Conservation (phyloP, 2,888 invertebrate genomes). For the Xestobium rufovillosum region DNA sequence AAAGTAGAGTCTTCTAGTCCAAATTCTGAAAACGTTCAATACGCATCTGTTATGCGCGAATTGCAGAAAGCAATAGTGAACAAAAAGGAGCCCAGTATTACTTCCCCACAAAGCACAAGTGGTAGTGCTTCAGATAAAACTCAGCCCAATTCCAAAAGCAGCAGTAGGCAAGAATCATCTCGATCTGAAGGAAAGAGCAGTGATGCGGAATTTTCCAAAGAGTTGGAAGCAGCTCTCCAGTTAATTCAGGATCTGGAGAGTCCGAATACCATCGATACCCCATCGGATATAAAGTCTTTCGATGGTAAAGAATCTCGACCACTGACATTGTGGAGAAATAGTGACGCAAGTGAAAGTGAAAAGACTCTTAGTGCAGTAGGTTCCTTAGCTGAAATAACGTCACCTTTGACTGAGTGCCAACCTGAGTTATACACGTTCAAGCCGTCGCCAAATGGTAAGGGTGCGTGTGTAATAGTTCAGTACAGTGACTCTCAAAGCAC, state of each 20-base stretch:
- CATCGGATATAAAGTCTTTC: slow-evolving; percentile 38
- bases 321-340: slow-evolving; percentile 38
- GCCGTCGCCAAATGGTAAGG: slow-evolving; percentile 36
- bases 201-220: slow-evolving; percentile 45
- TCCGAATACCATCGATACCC: slow-evolving; percentile 45
- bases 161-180: slow-evolving; percentile 34
- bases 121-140: slow-evolving; percentile 35
- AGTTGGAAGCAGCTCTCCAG: slow-evolving; percentile 46
- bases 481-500: slow-evolving; percentile 44
- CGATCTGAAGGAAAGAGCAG: slow-evolving; percentile 38
- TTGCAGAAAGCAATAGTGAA: slow-evolving; percentile 42
- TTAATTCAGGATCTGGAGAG: slow-evolving; percentile 47
- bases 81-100: slow-evolving; percentile 37
- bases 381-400: slow-evolving; percentile 38
- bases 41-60: slow-evolving; percentile 46
- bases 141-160: slow-evolving; percentile 33
- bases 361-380: slow-evolving; percentile 43
- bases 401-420: slow-evolving; percentile 36
- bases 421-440: slow-evolving; percentile 34
- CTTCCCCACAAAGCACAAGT: slow-evolving; percentile 37
- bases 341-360: slow-evolving; percentile 39
- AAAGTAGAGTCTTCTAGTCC: slow-evolving; percentile 35
- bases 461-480: slow-evolving; percentile 38
- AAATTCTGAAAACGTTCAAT: slow-evolving; percentile 43
- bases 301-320: slow-evolving; percentile 30